Base-by-base conservation (phyloP, 2,113 vertebrate species). In the Ellobius talpinus region DNA sequence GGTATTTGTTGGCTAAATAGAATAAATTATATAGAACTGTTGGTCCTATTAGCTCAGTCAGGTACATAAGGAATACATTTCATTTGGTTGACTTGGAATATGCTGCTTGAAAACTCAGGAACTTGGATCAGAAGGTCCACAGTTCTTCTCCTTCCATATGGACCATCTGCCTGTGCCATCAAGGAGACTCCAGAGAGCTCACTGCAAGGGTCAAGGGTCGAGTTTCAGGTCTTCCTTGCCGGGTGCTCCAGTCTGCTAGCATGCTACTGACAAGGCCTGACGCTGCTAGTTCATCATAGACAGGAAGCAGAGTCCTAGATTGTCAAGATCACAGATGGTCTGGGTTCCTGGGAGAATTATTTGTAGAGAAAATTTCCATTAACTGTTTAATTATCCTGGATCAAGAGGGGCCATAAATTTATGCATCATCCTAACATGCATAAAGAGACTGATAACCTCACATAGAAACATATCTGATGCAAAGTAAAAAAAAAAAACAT, bases 1-100 rank as follows among this genome's bases (percentile, higher is more conserved):
- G 47, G 45, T 17, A 79, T n/a, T 90, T 90, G 94, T 70, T 88
- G 61, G n/a, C 29, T 88, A 61, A 90, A 50, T 68, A 76, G 94
- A 84, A 73, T 84, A 58, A 94, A 3, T 68, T 55, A 47, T 82
- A 4, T 66, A 42, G 58, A 95, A 68, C 58, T 52, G 12, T 82
- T 73, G 88, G 78, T 66, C 61, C 85, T 36, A 55, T 19, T 47
- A 90, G 26, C 16, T 72, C 58, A 29, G 1, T 17, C 87, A 45
- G 26, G 12, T 66, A 23, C 29, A 1, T 74, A 42, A 31, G 45
- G 58, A 77, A 86, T 33, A 2, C n/a, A 73, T 16, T 84, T 86
- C 21, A 33, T n/a, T 36, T 68, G 21, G 47, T 26, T 33, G 3
- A 36, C 76, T 79, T 12, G 19, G 19, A 66, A 82, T 45, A 19